phyloP scores from a whole-genome alignment of 1,140 invertebrate species.

The Planococcus citri region DNA sequence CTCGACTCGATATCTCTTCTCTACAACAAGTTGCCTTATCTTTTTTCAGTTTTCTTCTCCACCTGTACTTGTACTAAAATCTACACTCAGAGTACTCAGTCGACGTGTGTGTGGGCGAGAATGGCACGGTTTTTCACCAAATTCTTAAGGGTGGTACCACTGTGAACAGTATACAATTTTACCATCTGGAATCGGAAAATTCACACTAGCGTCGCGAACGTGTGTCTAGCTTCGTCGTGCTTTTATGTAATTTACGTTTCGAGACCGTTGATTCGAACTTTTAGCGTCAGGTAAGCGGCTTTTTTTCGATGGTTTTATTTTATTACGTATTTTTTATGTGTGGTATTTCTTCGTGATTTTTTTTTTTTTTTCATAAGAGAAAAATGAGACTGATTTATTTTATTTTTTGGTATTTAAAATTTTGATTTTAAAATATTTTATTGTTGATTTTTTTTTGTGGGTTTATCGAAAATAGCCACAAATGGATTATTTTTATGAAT shows the following conservation, averaged over 20 bases:
- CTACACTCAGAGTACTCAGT: too few relatives aligned
- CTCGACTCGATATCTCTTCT: background rate
- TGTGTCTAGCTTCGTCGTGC: background rate
- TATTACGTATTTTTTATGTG: too few relatives aligned
- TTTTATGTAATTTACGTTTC: background rate
- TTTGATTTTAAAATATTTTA: too few relatives aligned
- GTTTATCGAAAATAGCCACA: too few relatives aligned
- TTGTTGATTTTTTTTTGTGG: too few relatives aligned
- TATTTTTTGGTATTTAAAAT: too few relatives aligned
- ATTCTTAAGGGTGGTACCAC: background rate
- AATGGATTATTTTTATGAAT: too few relatives aligned
- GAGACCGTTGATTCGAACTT: background rate
- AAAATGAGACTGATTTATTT: too few relatives aligned
- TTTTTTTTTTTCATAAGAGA: too few relatives aligned
- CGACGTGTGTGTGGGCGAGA: background rate
- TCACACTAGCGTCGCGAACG: background rate
- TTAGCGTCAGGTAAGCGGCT: background rate
- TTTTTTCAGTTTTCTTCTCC: background rate
- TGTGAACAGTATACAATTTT: background rate
- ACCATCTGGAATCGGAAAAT: background rate
- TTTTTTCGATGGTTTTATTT: background rate
- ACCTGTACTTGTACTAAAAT: too few relatives aligned
- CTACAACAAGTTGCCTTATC: background rate
- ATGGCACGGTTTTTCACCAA: background rate
- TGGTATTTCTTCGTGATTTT: too few relatives aligned